phyloP scores from a whole-genome alignment of 2,888 invertebrate genomes.

The Chrysolina haemoptera region DNA sequence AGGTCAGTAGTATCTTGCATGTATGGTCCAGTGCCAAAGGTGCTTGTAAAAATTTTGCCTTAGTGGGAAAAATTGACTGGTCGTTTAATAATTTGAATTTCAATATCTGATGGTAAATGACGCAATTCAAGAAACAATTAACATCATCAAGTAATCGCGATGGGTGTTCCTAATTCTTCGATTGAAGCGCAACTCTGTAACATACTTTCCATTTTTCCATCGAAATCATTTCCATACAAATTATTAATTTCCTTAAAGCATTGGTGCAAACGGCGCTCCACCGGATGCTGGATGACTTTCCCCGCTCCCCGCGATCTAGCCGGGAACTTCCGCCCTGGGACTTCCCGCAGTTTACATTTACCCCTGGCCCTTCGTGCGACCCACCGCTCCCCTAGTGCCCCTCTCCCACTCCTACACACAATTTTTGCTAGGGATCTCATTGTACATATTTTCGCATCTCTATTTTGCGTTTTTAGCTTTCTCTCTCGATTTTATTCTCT shows the following conservation, averaged over 20 bases:
- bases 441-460: conserved; percentile 67
- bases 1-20: no score
- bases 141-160: no score
- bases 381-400: conserved; percentile 49
- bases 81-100: no score
- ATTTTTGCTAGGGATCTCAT: conserved; percentile 67
- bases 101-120: no score
- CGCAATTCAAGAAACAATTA: no score
- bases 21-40: no score
- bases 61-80: no score
- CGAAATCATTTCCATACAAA: conserved; percentile 5
- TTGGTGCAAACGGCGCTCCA: conserved; percentile 49
- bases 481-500: conserved; percentile 64
- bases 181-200: background rate
- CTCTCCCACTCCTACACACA: conserved; percentile 59
- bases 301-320: conserved; percentile 47
- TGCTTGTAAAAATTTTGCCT: no score
- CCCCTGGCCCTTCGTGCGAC: conserved; percentile 52
- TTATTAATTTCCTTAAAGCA: conserved; percentile 5
- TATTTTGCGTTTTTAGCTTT: conserved; percentile 67
- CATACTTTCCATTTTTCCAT: background rate
- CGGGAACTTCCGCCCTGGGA: conserved; percentile 58
- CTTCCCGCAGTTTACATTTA: conserved; percentile 60
- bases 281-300: conserved; percentile 51
- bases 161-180: background rate